Evolutionary conservation across 2,797 vertebrate species (phyloP).

Genomic region (Coccyzus lansbergi): DNA sequence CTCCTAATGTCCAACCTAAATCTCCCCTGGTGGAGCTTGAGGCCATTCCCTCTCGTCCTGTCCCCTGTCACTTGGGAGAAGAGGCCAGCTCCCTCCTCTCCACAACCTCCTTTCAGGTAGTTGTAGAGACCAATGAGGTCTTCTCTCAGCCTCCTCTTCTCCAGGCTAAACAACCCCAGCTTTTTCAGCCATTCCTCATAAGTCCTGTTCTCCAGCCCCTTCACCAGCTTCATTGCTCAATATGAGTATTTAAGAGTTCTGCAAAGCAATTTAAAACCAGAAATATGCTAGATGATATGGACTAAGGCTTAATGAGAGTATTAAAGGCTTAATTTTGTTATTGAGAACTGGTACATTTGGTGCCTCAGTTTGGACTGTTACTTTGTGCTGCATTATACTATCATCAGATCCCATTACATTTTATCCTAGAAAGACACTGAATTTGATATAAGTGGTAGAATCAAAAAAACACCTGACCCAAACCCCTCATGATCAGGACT

Average conservation of each 20-base stretch:
- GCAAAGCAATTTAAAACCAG: background rate
- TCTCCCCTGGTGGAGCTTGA: no score
- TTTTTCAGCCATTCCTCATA: no score
- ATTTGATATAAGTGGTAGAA: background rate
- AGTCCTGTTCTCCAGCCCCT: no score
- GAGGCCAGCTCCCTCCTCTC: no score
- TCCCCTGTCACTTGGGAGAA: no score
- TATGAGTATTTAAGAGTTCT: background rate
- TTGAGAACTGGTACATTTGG: background rate
- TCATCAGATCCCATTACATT: background rate
- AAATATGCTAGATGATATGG: background rate
- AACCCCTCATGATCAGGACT: rapidly evolving
- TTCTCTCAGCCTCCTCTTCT: no score
- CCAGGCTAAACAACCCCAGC: no score
- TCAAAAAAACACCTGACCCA: background rate
- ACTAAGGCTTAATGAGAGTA: background rate
- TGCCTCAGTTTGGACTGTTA: background rate
- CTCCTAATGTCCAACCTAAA: no score
- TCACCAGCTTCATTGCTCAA: no score
- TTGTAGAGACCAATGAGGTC: no score
- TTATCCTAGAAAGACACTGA: background rate
- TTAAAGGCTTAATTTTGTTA: background rate
- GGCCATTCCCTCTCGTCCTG: no score
- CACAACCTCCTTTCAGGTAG: no score
- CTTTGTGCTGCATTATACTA: background rate